phyloP scores from a whole-genome alignment of 1,140 invertebrate genomes.

The Carposina sasakii region DNA sequence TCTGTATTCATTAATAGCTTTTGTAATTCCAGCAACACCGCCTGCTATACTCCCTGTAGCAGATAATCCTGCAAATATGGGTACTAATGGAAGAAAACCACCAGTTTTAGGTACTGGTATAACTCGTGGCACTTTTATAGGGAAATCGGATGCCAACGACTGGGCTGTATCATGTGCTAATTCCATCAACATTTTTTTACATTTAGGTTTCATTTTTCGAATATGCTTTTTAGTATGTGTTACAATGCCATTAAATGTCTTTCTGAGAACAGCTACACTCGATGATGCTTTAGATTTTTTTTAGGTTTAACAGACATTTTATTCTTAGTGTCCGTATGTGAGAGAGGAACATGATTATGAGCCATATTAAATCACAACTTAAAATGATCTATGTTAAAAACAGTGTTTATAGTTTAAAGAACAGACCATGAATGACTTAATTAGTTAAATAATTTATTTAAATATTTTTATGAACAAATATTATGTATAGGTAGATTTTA shows the following conservation, averaged over 20 bases:
- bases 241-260: constrained; percentile 12
- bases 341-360: too few species aligned
- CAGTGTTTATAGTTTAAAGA: too few species aligned
- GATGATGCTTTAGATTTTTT: constrained; percentile 17
- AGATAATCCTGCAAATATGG: constrained; percentile 45
- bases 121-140: constrained; percentile 34
- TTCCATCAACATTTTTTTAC: constrained; percentile 9
- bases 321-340: too few species aligned
- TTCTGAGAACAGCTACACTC: constrained; percentile 11
- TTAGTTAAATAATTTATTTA: constrained; percentile 40
- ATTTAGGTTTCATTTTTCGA: constrained; percentile 20
- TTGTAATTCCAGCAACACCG: constrained; percentile 29
- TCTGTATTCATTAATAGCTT: constrained; percentile 27
- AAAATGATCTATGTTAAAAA: too few species aligned
- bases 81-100: constrained; percentile 42
- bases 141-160: not conserved
- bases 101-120: constrained; percentile 46
- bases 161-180: constrained; percentile 4
- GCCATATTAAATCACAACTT: too few species aligned
- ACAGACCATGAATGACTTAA: too few species aligned
- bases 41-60: constrained; percentile 36
- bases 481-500: constrained; percentile 43
- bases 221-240: constrained; percentile 8
- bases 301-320: constrained; percentile 16
- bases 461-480: constrained; percentile 46